phyloP scores from a whole-genome alignment of 2,797 vertebrate genomes.

The Enteromius treurensis region DNA sequence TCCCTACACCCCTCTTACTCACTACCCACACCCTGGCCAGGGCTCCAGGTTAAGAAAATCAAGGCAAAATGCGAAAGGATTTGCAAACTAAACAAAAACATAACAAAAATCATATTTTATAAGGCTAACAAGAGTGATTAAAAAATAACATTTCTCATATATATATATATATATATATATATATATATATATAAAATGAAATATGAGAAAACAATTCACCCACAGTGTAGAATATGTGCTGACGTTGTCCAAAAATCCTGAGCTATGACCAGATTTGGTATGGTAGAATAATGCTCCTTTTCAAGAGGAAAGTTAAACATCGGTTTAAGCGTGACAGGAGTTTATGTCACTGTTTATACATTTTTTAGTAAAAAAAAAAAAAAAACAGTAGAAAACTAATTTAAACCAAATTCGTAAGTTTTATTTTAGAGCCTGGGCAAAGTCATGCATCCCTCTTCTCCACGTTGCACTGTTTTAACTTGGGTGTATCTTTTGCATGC shows the following conservation, averaged over 20 bases:
- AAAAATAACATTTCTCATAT: not conserved
- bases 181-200: no score
- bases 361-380: not conserved
- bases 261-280: conserved; percentile 55
- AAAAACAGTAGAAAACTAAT: not conserved
- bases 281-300: conserved; percentile 2
- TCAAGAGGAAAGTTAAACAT: not conserved
- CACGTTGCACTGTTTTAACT: conserved; percentile 59
- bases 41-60: conserved; percentile 70
- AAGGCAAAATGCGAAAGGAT: conserved; percentile 59
- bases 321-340: not conserved
- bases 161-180: no score
- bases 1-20: conserved; percentile 67
- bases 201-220: conserved; percentile 51
- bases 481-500: conserved; percentile 53
- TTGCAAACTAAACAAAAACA: conserved; percentile 45
- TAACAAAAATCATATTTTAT: no score
- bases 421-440: not conserved
- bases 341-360: not conserved
- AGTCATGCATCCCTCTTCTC: conserved; percentile 40
- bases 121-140: not conserved
- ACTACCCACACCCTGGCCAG: conserved; percentile 69
- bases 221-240: conserved; percentile 37
- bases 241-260: conserved; percentile 42
- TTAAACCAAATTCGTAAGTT: not conserved